Evolutionary conservation across 2,888 invertebrate genomes (phyloP).

Genomic region (Mantis religiosa): DNA sequence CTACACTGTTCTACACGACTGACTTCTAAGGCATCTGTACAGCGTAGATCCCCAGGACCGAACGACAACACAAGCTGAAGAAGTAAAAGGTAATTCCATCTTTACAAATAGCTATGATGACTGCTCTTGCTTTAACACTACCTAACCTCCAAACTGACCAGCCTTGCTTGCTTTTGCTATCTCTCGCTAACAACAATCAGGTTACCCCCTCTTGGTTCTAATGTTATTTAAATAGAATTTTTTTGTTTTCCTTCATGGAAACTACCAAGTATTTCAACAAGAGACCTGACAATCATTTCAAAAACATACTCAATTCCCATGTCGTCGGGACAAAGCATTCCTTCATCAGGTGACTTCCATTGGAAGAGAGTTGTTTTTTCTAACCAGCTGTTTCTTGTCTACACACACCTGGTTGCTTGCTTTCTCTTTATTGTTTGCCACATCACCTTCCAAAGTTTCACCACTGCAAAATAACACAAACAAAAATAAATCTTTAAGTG

Average conservation of each 20-base stretch:
- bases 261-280: neutral
- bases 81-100: neutral
- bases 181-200: neutral
- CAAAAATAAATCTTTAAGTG: neutral
- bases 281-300: neutral
- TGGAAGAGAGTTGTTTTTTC: slow-evolving; percentile 53
- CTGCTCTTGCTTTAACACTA: neutral
- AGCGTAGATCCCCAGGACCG: neutral
- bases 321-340: neutral
- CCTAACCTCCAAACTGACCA: neutral
- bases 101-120: neutral
- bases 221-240: neutral
- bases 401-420: slow-evolving; percentile 31
- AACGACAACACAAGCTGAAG: neutral
- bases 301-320: slow-evolving; percentile 8
- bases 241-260: slow-evolving; percentile 12
- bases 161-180: neutral
- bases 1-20: neutral
- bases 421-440: slow-evolving; percentile 23
- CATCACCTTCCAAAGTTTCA: slow-evolving; percentile 39
- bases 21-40: neutral
- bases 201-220: neutral
- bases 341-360: slow-evolving; percentile 60
- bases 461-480: slow-evolving; percentile 62
- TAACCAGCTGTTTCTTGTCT: slow-evolving; percentile 45